Evolutionary conservation across 92 coral and sea anemone species (phyloP), one percentile per base, ranked within the genome.

Genomic region (Bergia sp.): DNA sequence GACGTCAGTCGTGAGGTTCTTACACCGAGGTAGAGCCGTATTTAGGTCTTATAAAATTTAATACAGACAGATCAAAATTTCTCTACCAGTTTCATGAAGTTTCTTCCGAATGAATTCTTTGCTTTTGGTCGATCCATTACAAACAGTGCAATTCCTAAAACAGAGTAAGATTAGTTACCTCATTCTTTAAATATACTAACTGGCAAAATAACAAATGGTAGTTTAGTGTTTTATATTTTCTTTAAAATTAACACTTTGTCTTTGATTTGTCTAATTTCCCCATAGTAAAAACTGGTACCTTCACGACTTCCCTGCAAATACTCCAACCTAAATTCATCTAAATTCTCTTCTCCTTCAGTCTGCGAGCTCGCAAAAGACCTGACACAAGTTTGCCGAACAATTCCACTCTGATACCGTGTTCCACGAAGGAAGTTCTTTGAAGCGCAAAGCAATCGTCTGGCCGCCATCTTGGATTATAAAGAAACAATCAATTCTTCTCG

Each of bases 61-160:
- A 53, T 4, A 45, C 10, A 53, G 15, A 53, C 58, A 41, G 38
- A 49, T 15, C 6, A 29, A 73, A 40, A 18, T 23, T 29, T 41
- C 36, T 16, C 53, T 88, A 97, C 99, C 94, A 96, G 89, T 18
- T 36, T 78, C 73, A 97, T 72, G 86, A 97, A 94, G 53, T 94
- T 97, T 87, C 91, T 94, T 91, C 95, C 93, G 77, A 95, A 92
- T 38, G 98, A 95, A 94, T 97, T 97, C 88, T 88, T 95, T 73
- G 98, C 98, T 71, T 94, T 94, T 23, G 99, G 99, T 76, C 95
- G 92, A 91, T 97, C 96, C 93, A 97, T 86, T 18, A 94, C 94
- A 94, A 97, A 95, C 47, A 94, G 81, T 15, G 98, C 99, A 73
- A 97, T 89, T 36, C 99, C 99, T 97, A 82, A 3, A 82, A 79